Percentiles rank a stretch among this genome's conserved stretches.
Conservation (phyloP, 2,113 vertebrate genomes). For the Otus sunia region DNA sequence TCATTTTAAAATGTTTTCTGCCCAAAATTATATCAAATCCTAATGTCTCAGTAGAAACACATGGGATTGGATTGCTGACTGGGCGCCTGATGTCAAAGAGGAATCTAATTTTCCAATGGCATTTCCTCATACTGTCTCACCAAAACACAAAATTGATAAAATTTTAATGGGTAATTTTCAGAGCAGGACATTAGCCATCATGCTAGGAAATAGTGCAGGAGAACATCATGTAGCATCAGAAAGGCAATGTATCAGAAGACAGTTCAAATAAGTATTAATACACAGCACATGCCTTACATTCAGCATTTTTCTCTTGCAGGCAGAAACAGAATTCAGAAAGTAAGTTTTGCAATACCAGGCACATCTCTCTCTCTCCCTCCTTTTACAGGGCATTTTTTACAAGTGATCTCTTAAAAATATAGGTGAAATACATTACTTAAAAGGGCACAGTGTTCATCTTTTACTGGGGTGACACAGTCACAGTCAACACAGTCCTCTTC, state of each 20-base stretch:
- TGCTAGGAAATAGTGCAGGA: conserved; percentile 77
- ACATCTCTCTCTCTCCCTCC: neutral
- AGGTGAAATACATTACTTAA: neutral
- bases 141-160: conserved; percentile 93
- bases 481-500: neutral
- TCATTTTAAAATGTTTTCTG: conserved; percentile 96
- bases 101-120: conserved; percentile 98
- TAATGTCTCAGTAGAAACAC: conserved; percentile 98
- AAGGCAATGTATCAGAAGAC: neutral
- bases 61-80: conserved; percentile 95
- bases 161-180: conserved; percentile 96
- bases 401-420: neutral
- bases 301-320: conserved; percentile 34
- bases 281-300: conserved; percentile 13
- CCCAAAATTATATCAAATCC: conserved; percentile 98
- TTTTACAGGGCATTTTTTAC: neutral
- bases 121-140: conserved; percentile 94
- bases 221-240: conserved; percentile 38
- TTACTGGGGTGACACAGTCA: neutral
- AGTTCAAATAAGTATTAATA: conserved; percentile 46
- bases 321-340: conserved; percentile 36
- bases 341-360: neutral
- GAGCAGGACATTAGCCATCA: conserved; percentile 73
- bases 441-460: neutral
- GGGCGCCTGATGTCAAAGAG: conserved; percentile 93